Base-by-base conservation (phyloP, 2,113 vertebrate species). In the Toxostoma redivivum region DNA sequence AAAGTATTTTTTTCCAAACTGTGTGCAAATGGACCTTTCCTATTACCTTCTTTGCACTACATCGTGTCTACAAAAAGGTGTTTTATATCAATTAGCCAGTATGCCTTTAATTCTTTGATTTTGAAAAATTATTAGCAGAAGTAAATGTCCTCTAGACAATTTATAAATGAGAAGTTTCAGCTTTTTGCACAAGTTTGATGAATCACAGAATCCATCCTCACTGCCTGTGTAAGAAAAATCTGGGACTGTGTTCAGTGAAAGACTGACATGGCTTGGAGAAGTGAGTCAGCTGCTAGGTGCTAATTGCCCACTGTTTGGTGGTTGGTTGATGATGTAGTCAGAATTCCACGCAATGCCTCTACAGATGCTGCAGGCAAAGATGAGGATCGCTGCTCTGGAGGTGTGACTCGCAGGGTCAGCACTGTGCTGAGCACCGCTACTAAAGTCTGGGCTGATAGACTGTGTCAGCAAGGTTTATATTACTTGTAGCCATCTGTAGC, bases 151-250 rank as follows among this genome's bases (percentile, higher is more conserved):
- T 60, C 15, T 51, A 51, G 37, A 31, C 17, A 37, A 38, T 62
- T 89, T 67, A n/a, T 35, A 72, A 74, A 64, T 83, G 5, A 74
- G 64, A 77, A 65, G 7, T 71, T 50, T 35, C 35, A 70, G 40
- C n/a, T 60, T 86, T 74, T 47, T 74, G 31, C 27, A 33, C 42
- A 42, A 28, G 82, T 73, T n/a, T 47, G 60, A 64, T 45, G 8
- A 45, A 50, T 87, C 38, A n/a, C 99, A 99, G 98, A 99, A 99
- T 94, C 99, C 99, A 81, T 99, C 99, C 96, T 99, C 99, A 47
- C 99, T 99, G 98, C 99, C 99, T 35, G 99, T 99, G 86, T 99
- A 99, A 58, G 99, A 99, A 97, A 99, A 99, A 91, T 99, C 99
- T 35, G 99, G 98, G 92, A 99, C 99, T 9, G 99, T 98, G 90